Evolutionary conservation across 2,888 invertebrate genomes (phyloP), one percentile per base, ranked within the genome.

Genomic region (Psylliodes chrysocephalus): DNA sequence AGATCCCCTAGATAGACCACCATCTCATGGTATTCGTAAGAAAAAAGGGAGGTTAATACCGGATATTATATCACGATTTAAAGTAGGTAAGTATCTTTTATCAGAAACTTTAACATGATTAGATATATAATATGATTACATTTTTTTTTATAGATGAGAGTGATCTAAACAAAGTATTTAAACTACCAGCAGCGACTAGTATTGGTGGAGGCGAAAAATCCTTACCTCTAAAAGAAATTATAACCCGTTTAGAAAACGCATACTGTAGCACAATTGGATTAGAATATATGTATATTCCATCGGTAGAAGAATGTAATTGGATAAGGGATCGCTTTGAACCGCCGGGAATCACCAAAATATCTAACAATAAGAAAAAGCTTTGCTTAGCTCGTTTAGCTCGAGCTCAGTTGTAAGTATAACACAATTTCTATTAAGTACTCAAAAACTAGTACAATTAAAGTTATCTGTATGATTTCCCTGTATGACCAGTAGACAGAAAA

Each of bases 221-320:
- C n/a, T 84, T 99, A 76, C 91, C 96, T 0, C 85, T 99, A 22
- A 89, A 94, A 72, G 98, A 99, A 82, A 99, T 99, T 79, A 85
- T 99, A 64, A 89, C 88, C 68, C 89, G 98, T 52, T 84, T 98
- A 56, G 97, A 98, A 86, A 86, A 91, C 73, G 93, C 96, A 0
- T 99, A 99, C 82, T 99, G 98, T 82, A 90, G 94, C 74, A 95
- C 95, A 82, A 98, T 99, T 77, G 99, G 99, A 28, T 93, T 96
- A 1, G 99, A 99, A 83, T 99, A 96, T 82, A 99, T 99, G 98
- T 98, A 98, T 84, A 96, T 99, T 79, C 98, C 98, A 84, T 96
- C 96, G 22, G 83, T 95, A 82, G 98, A 99, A 78, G 97, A 98
- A 82, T 96, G 96, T 82, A 96, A 98, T 83, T 99, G 98, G 98